Conservation (phyloP, 1,140 invertebrate species). For the Drosophila nasuta region DNA sequence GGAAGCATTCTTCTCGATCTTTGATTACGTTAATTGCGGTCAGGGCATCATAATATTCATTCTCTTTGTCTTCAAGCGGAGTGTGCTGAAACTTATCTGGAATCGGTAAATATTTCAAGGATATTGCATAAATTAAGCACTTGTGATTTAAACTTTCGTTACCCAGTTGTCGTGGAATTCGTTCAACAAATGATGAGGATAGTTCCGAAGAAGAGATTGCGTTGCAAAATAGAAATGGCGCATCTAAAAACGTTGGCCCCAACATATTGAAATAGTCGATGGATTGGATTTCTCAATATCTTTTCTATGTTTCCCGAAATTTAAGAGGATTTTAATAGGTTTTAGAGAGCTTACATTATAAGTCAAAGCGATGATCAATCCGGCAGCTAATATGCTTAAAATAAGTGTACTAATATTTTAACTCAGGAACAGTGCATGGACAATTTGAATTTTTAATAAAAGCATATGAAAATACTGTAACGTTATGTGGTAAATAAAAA, state of each 20-base stretch:
- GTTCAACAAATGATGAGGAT: constrained; percentile 22
- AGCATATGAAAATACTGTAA: too few relatives aligned
- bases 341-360: too few relatives aligned
- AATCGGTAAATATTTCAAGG: constrained; percentile 53
- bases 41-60: constrained; percentile 88
- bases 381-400: too few relatives aligned
- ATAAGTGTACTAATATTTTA: too few relatives aligned
- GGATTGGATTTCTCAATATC: neutral
- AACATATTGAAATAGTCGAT: constrained; percentile 58
- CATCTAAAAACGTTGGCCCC: constrained; percentile 14
- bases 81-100: constrained; percentile 50
- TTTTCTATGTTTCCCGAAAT: neutral
- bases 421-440: too few relatives aligned
- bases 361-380: too few relatives aligned
- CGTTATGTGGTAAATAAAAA: too few relatives aligned
- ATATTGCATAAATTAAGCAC: neutral
- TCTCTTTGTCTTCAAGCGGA: constrained; percentile 85
- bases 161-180: constrained; percentile 48
- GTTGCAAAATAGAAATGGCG: constrained; percentile 42
- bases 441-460: too few relatives aligned
- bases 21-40: constrained; percentile 84
- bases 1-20: constrained; percentile 85
- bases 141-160: neutral
- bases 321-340: too few relatives aligned
- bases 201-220: constrained; percentile 62